Percentiles rank a stretch among this genome's conserved stretches.
Conservation (phyloP, 2,113 vertebrate genomes). For the Nerophis lumbriciformis region DNA sequence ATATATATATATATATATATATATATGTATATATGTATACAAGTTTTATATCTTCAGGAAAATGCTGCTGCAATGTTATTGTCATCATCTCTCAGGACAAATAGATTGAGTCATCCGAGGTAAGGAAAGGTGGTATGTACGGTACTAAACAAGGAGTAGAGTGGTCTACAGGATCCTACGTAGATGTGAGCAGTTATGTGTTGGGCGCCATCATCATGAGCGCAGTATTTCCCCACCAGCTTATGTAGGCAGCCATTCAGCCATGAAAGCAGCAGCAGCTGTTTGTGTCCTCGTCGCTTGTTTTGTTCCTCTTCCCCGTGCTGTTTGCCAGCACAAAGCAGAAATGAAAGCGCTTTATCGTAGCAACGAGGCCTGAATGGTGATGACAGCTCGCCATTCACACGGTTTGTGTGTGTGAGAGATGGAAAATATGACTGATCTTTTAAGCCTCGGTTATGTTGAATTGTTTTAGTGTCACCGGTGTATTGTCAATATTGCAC, state of each 20-base stretch:
- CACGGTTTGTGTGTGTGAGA: slow-evolving; percentile 20
- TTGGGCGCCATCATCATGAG: slow-evolving; percentile 40
- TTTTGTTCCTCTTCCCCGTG: slow-evolving; percentile 64
- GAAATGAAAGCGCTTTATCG: slow-evolving; percentile 70
- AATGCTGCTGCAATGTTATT: no score
- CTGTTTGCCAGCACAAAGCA: slow-evolving; percentile 67
- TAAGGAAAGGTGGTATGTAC: no score
- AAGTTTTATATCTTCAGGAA: no score
- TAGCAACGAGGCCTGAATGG: slow-evolving; percentile 61
- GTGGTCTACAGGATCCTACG: slow-evolving; percentile 2
- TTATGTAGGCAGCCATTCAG: slow-evolving; percentile 48
- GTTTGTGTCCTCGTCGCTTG: slow-evolving; percentile 65
- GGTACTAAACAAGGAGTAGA: no score
- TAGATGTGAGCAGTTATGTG: slow-evolving; percentile 15
- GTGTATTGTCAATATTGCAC: background rate
- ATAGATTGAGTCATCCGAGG: no score
- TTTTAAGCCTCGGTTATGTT: background rate
- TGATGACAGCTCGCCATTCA: slow-evolving; percentile 56
- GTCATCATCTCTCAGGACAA: no score
- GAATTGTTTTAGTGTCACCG: background rate
- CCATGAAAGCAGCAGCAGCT: slow-evolving; percentile 62
- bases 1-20: no score
- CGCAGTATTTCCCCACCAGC: slow-evolving; percentile 29
- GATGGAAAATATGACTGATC: background rate
- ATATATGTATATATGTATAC: no score